Percentiles rank a stretch among this genome's conserved stretches.
phyloP scores from a whole-genome alignment of 1,140 invertebrate species.

The Pristionchus pacificus region DNA sequence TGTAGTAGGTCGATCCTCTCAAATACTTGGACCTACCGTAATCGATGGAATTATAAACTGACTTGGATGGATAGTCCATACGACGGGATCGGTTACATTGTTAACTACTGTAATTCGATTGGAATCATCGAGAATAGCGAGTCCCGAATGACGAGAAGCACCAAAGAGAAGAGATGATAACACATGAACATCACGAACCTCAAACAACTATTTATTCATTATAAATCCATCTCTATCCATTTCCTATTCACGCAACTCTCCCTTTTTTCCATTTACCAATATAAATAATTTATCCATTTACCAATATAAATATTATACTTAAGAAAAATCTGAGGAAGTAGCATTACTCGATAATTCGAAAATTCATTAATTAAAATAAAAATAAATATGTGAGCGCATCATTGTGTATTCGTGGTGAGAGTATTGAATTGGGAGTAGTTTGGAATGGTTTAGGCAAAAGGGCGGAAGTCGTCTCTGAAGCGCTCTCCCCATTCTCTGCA shows the following conservation, averaged over 20 bases:
- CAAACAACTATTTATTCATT: not conserved
- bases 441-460: not conserved
- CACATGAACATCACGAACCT: slow-evolving; percentile 2
- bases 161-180: slow-evolving; percentile 10
- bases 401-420: too few relatives aligned
- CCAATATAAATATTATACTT: too few relatives aligned
- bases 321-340: too few relatives aligned
- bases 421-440: too few relatives aligned
- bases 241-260: slow-evolving; percentile 10
- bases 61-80: slow-evolving; percentile 17
- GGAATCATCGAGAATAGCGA: slow-evolving; percentile 22
- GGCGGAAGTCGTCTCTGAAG: not conserved
- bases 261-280: not conserved
- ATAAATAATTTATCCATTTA: slow-evolving; percentile 15
- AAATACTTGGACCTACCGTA: not conserved
- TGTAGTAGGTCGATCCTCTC: slow-evolving; percentile 11
- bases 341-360: too few relatives aligned
- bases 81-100: slow-evolving; percentile 20
- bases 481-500: not conserved
- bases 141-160: slow-evolving; percentile 17
- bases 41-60: not conserved
- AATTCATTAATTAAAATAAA: too few relatives aligned
- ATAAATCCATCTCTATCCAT: too few relatives aligned
- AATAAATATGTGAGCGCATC: too few relatives aligned
- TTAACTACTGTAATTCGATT: slow-evolving; percentile 18